Evolutionary conservation across 2,888 invertebrate genomes (phyloP).

Genomic region (Galerucella calmariensis): DNA sequence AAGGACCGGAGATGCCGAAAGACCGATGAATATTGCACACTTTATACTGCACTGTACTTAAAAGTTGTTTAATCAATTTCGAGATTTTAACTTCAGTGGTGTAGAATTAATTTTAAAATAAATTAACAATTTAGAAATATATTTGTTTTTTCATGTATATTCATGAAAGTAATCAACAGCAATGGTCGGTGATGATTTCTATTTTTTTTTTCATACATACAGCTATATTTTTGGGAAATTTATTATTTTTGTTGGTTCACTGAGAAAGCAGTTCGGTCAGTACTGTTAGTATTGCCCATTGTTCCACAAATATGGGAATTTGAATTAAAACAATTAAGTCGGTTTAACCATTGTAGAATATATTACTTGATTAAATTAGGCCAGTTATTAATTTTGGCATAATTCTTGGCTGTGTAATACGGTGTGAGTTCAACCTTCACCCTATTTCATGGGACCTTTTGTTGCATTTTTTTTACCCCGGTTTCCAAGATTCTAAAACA

Average conservation of each 20-base stretch:
- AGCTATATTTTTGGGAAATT: neutral
- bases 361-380: neutral
- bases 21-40: conserved; percentile 4
- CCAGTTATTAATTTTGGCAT: neutral
- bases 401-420: too few species aligned
- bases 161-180: too few species aligned
- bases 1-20: neutral
- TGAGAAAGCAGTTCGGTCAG: conserved; percentile 3
- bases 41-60: conserved; percentile 1
- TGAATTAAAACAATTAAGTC: conserved; percentile 5
- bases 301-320: conserved; percentile 17
- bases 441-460: too few species aligned
- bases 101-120: neutral
- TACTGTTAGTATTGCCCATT: conserved; percentile 20
- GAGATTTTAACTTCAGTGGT: conserved; percentile 3
- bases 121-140: neutral
- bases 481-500: too few species aligned
- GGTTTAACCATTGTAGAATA: neutral
- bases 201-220: neutral
- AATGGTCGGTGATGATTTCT: neutral
- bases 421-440: too few species aligned
- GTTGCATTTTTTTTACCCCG: too few species aligned
- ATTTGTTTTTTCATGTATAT: too few species aligned
- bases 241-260: conserved; percentile 8
- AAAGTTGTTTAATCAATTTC: conserved; percentile 1